phyloP scores from a whole-genome alignment of 1,140 invertebrate genomes.

The Drosophila baimaii region DNA sequence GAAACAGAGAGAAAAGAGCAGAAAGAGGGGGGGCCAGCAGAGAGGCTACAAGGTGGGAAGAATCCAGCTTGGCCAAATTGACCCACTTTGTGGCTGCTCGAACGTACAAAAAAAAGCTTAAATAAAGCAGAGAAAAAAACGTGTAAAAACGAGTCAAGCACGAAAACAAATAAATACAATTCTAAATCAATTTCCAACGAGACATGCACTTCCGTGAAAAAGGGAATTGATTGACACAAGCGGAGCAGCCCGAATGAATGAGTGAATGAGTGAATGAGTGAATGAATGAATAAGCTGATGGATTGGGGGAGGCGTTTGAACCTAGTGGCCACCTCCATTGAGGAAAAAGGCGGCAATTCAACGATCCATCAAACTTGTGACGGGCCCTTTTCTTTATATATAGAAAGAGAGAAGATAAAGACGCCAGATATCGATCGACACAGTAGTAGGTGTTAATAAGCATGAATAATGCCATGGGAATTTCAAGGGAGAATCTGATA shows the following conservation, averaged over 20 bases:
- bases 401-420: not conserved
- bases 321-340: not conserved
- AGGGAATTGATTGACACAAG: slow-evolving; percentile 50
- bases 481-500: not conserved
- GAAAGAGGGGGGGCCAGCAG: not conserved
- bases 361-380: slow-evolving; percentile 29
- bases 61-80: slow-evolving; percentile 34
- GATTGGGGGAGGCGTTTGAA: slow-evolving; percentile 4
- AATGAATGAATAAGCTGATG: slow-evolving; percentile 13
- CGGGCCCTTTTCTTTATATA: slow-evolving; percentile 7
- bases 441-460: slow-evolving; percentile 26
- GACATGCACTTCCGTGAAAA: slow-evolving; percentile 52
- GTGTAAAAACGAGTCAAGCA: slow-evolving; percentile 11
- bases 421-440: slow-evolving; percentile 3
- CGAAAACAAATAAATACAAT: slow-evolving; percentile 45
- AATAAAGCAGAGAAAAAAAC: slow-evolving; percentile 8
- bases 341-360: not conserved
- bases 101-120: not conserved
- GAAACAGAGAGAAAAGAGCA: not conserved
- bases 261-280: not conserved
- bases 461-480: slow-evolving; percentile 22
- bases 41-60: slow-evolving; percentile 13
- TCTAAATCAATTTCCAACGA: slow-evolving; percentile 41
- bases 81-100: slow-evolving; percentile 27
- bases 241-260: slow-evolving; percentile 31